Evolutionary conservation across 2,113 vertebrate species (phyloP).

Genomic region (Colaptes auratus): DNA sequence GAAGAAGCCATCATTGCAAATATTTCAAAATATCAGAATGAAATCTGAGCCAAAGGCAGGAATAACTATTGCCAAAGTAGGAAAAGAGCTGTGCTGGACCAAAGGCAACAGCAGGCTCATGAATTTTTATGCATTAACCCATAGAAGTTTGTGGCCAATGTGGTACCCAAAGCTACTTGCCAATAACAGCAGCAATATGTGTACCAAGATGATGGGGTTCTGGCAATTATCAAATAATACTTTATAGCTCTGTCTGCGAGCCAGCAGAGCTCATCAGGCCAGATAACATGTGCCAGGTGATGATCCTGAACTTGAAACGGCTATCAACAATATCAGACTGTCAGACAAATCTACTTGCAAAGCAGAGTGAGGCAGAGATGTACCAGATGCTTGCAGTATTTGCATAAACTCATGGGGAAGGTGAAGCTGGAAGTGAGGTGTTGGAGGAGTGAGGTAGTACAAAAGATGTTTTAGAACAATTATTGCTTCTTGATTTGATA

Average conservation of each 20-base stretch:
- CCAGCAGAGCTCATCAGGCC: neutral
- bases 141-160: neutral
- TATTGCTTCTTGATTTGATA: neutral
- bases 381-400: neutral
- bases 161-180: neutral
- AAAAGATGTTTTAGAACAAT: neutral
- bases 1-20: neutral
- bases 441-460: neutral
- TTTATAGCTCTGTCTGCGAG: neutral
- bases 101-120: neutral
- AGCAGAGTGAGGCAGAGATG: neutral
- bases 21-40: neutral
- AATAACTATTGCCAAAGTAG: neutral
- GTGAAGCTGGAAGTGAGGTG: neutral
- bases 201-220: neutral
- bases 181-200: neutral
- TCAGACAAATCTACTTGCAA: neutral
- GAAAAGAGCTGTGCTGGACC: neutral
- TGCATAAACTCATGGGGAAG: neutral
- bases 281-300: neutral
- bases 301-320: neutral
- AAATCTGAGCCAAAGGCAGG: neutral
- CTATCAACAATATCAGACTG: neutral
- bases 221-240: neutral
- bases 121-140: neutral